Conservation (phyloP, 2,797 vertebrate species). For the Syndactyla subalaris region DNA sequence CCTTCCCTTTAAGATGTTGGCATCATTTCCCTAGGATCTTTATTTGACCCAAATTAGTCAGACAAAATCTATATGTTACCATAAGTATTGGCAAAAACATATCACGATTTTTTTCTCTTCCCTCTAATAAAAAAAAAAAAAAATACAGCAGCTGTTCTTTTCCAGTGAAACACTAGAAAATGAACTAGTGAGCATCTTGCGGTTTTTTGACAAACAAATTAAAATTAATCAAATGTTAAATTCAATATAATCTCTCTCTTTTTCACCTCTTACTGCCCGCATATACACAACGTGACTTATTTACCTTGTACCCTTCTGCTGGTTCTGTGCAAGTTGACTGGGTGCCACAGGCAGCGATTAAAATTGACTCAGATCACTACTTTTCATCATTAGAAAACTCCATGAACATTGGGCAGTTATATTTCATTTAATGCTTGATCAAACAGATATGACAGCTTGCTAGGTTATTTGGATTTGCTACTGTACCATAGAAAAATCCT, state of each 20-base stretch:
- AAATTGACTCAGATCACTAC: not conserved
- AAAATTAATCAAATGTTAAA: not conserved
- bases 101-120: not conserved
- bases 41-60: not conserved
- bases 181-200: not conserved
- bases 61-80: not conserved
- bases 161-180: not conserved
- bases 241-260: not conserved
- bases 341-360: not conserved
- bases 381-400: conserved; percentile 6
- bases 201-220: not conserved
- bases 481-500: not conserved
- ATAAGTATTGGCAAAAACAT: not conserved
- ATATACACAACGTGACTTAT: not conserved
- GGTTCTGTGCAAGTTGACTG: not conserved
- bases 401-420: not conserved
- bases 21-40: not conserved
- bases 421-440: conserved; percentile 36
- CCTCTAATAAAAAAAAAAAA: not conserved
- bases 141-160: not conserved
- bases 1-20: not conserved
- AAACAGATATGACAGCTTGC: not conserved
- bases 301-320: not conserved
- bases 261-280: not conserved
- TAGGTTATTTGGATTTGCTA: not conserved